A percentile compares a stretch with the other conserved stretches of the same genome.
phyloP scores from a whole-genome alignment of 2,888 invertebrate genomes.

The Laothoe populi region DNA sequence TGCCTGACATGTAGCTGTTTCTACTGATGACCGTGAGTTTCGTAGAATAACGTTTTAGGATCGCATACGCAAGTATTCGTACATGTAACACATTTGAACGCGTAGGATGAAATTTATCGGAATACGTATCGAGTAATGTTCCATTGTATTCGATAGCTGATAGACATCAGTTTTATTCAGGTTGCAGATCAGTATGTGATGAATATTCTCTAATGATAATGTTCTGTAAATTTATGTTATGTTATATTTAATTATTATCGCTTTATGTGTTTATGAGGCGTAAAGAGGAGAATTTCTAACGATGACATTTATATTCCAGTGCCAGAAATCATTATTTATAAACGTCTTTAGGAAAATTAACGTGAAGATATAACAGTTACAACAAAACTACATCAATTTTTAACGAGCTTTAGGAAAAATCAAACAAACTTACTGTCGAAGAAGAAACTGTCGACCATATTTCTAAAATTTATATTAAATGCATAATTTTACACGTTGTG shows the following conservation, averaged over 20 bases:
- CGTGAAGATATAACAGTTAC: not conserved
- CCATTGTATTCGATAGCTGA: slow-evolving; percentile 62
- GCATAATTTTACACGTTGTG: slow-evolving; percentile 14
- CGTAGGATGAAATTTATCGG: slow-evolving; percentile 61
- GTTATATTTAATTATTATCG: slow-evolving; percentile 1
- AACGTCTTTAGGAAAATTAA: slow-evolving; percentile 17
- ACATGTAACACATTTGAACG: slow-evolving; percentile 52
- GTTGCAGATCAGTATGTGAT: slow-evolving; percentile 54
- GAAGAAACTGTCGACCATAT: no score
- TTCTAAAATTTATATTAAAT: no score
- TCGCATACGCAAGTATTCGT: slow-evolving; percentile 52
- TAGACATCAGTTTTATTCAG: slow-evolving; percentile 59
- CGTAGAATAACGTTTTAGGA: slow-evolving; percentile 63
- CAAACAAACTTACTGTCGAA: not conserved
- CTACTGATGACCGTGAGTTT: slow-evolving; percentile 54
- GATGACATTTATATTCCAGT: slow-evolving; percentile 25
- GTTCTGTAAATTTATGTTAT: slow-evolving; percentile 3
- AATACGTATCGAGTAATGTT: slow-evolving; percentile 57
- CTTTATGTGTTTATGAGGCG: not conserved
- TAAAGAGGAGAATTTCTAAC: not conserved
- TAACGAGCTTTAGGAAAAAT: not conserved
- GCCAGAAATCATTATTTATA: slow-evolving; percentile 3
- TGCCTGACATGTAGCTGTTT: slow-evolving; percentile 50
- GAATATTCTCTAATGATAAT: slow-evolving; percentile 31
- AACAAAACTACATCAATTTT: not conserved